Base-by-base conservation (phyloP, 2,113 vertebrate species). In the Callocephalon fimbriatum region DNA sequence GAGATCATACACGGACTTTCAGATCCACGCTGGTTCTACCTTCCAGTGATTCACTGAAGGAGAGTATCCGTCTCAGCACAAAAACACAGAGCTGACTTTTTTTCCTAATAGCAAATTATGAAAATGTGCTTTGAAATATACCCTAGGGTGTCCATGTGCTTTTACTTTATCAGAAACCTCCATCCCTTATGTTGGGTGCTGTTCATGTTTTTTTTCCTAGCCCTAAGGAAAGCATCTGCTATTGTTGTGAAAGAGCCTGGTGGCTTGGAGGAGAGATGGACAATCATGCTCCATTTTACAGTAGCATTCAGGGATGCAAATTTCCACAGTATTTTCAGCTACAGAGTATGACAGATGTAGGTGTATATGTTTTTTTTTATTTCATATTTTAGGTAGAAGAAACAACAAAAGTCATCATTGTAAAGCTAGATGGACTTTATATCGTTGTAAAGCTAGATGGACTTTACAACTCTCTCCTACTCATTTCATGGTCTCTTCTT, bases 161-260 rank as follows among this genome's bases (percentile, higher is more conserved):
- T 94, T 88, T 77, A 81, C 51, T 89, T 88, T 73, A 86, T 88
- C 82, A 62, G 53, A 80, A 92, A 66, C 10, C 14, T 73, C 62
- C 45, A 91, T 51, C 12, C 1, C 8, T 74, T 72, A 31, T 20
- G 26, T 1, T 35, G 32, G 54, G 20, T 58, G 32, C 12, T n/a
- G 9, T 61, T 25, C 25, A 14, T 2, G 3, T 4, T 40, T 77
- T 65, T 77, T 86, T 75, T 26, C 74, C 58, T 65, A 86, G 62
- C 82, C 72, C 22, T 45, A 9, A 84, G 86, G 79, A 95, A 93
- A 88, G n/a, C 59, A 91, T 83, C 51, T 95, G 68, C 20, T 86
- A 14, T 53, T 67, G 42, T 91, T 94, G 59, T 91, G 67, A 77
- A 95, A 95, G 66, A 40, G 21, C 37, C 27, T 58, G 45, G 63